These are phyloP conservation scores for Ariopsis seemanni DNA, from an alignment of 2,113 vertebrate species.

Conservation along the genomic window DNA sequence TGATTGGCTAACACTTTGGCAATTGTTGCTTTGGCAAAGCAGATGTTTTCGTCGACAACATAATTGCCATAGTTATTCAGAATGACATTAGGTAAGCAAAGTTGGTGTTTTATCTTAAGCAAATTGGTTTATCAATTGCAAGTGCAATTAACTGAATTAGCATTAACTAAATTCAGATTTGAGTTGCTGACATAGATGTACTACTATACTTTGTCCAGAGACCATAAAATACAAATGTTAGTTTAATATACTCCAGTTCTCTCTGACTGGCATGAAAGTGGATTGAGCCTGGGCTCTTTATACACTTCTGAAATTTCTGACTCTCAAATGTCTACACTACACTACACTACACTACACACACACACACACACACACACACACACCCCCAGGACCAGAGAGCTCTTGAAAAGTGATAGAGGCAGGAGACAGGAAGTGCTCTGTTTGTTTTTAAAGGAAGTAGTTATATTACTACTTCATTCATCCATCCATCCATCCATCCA, in stretches of 20 bases:
- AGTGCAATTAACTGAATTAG: no score
- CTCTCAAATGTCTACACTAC: not conserved
- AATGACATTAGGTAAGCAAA: not conserved
- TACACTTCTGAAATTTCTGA: not conserved
- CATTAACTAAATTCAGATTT: not conserved
- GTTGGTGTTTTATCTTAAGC: not conserved
- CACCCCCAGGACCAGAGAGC: not conserved
- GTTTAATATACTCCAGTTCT: not conserved
- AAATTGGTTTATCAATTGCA: not conserved
- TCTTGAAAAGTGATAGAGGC: conserved; percentile 14
- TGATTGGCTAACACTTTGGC: not conserved
- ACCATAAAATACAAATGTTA: not conserved
- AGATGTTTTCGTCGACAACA: not conserved
- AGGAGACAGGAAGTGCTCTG: conserved; percentile 26
- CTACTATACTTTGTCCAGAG: not conserved
- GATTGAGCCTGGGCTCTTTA: not conserved
- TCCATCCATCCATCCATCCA: not conserved
- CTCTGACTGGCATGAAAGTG: not conserved
- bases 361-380: not conserved
- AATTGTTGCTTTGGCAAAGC: not conserved
- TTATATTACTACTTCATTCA: conserved; percentile 21
- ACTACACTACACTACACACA: not conserved
- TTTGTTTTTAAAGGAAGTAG: conserved; percentile 29
- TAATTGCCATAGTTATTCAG: not conserved
- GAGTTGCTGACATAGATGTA: not conserved